Evolutionary conservation across 2,113 vertebrate species (phyloP).

Genomic region (Sceloporus undulatus): DNA sequence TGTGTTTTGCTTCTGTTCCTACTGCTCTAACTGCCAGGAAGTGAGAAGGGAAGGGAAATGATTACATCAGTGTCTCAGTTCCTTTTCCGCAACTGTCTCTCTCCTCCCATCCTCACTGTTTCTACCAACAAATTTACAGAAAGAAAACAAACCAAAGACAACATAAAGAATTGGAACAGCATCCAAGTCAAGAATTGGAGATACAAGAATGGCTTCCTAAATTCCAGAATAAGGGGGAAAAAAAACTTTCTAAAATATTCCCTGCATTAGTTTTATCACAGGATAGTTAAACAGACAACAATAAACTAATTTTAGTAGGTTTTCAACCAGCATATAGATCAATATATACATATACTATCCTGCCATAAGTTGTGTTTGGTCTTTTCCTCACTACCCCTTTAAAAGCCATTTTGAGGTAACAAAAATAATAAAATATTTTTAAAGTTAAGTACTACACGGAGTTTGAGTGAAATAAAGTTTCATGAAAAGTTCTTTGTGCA

Average conservation of each 20-base stretch:
- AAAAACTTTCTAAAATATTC: slow-evolving; percentile 17
- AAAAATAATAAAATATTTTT: slow-evolving; percentile 32
- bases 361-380: slow-evolving; percentile 63
- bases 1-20: slow-evolving; percentile 35
- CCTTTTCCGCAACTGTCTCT: neutral
- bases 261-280: slow-evolving; percentile 31
- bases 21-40: slow-evolving; percentile 18
- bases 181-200: slow-evolving; percentile 39
- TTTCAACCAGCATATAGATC: slow-evolving; percentile 63
- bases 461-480: neutral
- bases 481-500: slow-evolving; percentile 21
- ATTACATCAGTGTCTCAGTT: slow-evolving; percentile 29
- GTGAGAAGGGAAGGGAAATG: slow-evolving; percentile 8
- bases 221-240: slow-evolving; percentile 8
- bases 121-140: neutral
- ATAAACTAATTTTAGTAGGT: slow-evolving; percentile 32
- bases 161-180: slow-evolving; percentile 13
- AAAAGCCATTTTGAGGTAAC: slow-evolving; percentile 63
- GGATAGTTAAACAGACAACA: slow-evolving; percentile 40
- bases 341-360: slow-evolving; percentile 72
- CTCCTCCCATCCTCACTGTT: neutral
- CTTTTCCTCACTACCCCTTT: slow-evolving; percentile 45
- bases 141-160: neutral
- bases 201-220: slow-evolving; percentile 51
- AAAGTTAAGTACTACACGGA: slow-evolving; percentile 4